Evolutionary conservation across 2,797 vertebrate genomes (phyloP).

Genomic region (Dallia pectoralis): DNA sequence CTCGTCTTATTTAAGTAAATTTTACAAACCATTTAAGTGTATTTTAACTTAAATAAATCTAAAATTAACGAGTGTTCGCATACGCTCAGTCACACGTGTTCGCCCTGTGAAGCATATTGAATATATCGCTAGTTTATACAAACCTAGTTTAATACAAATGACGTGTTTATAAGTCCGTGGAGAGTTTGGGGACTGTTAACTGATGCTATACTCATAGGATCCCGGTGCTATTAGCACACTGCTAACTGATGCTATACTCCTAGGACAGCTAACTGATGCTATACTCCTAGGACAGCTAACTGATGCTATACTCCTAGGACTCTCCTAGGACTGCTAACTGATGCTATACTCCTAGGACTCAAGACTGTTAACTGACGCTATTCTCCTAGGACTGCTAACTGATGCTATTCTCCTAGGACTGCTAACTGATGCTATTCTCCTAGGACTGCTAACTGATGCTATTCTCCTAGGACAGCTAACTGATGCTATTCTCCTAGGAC

Average conservation of each 20-base stretch:
- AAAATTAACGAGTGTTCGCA: not conserved
- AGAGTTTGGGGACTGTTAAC: not conserved
- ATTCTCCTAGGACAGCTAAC: not conserved
- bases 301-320: no score
- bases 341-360: no score
- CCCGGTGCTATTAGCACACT: slow-evolving; percentile 48
- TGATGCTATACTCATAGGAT: slow-evolving; percentile 32
- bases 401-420: not conserved
- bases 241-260: slow-evolving; percentile 32
- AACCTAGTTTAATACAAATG: not conserved
- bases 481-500: no score
- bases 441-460: not conserved
- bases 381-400: not conserved
- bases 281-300: not conserved
- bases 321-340: not conserved
- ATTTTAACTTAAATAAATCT: not conserved
- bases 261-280: not conserved
- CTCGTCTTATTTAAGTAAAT: not conserved
- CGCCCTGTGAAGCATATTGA: not conserved
- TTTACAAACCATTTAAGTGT: not conserved
- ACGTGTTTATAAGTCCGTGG: not conserved
- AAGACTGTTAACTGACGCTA: not conserved
- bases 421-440: not conserved
- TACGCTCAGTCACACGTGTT: not conserved
- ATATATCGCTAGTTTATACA: not conserved